These are phyloP conservation scores for Monochamus alternatus DNA, from an alignment of 2,888 invertebrate genomes.

Conservation along the genomic window DNA sequence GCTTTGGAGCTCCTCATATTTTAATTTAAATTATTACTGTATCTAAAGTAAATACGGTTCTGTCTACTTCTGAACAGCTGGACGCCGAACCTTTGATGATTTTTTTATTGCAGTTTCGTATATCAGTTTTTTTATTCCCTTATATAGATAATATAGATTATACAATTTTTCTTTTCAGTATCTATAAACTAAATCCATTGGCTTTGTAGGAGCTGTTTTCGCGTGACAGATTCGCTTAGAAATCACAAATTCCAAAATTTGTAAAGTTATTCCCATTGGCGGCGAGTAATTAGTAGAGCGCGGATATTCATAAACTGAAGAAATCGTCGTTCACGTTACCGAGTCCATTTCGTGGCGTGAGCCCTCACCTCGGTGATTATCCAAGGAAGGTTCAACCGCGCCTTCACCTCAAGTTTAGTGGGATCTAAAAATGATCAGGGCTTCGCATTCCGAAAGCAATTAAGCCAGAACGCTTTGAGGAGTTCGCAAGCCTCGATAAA, in stretches of 20 bases:
- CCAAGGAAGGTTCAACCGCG: constrained; percentile 46
- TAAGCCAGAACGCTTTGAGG: constrained; percentile 52
- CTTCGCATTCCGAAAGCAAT: constrained; percentile 53
- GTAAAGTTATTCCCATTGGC: constrained; percentile 6
- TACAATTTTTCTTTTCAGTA: too few species aligned
- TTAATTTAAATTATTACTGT: too few species aligned
- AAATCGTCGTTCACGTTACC: constrained; percentile 27
- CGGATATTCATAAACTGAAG: constrained; percentile 27
- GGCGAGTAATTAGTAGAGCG: constrained; percentile 17
- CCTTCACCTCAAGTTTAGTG: constrained; percentile 49
- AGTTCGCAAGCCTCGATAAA: constrained; percentile 57
- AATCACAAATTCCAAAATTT: constrained; percentile 11
- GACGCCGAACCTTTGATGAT: too few species aligned
- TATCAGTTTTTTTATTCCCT: too few species aligned
- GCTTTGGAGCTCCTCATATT: too few species aligned
- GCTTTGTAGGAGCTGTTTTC: too few species aligned
- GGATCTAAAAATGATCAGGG: constrained; percentile 51
- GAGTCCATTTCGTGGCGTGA: constrained; percentile 42
- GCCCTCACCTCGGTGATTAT: constrained; percentile 48
- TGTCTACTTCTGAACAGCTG: too few species aligned
- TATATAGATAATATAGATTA: too few species aligned
- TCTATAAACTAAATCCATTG: too few species aligned
- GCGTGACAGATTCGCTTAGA: background rate
- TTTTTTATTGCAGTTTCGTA: too few species aligned
- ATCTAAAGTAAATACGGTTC: too few species aligned